Conservation (phyloP, 1,140 invertebrate species). For the Delia radicum region DNA sequence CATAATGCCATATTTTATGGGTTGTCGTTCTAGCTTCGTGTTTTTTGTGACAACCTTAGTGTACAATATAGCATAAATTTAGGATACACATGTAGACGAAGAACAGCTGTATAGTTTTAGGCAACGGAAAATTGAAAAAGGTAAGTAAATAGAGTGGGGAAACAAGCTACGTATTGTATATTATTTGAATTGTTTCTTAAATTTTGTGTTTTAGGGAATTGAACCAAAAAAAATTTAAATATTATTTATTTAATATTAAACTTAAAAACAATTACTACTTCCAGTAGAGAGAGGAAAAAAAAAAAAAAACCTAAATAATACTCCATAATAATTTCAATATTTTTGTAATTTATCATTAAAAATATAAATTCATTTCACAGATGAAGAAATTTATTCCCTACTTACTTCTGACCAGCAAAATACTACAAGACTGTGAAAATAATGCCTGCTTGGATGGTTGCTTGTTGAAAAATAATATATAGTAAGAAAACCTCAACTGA, state of each 20-base stretch:
- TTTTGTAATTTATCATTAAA: not conserved
- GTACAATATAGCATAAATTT: not conserved
- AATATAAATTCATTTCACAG: not conserved
- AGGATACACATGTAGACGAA: not conserved
- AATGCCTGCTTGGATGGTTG: not conserved
- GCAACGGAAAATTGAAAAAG: not conserved
- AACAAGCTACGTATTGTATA: no score
- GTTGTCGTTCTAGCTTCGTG: no score
- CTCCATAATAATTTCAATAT: not conserved
- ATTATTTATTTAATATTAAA: not conserved
- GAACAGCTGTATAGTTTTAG: slow-evolving; percentile 1
- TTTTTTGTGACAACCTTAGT: no score
- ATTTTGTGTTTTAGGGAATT: not conserved
- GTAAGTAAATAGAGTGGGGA: no score
- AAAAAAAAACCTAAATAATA: not conserved
- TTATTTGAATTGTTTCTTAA: no score
- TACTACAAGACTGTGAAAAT: not conserved
- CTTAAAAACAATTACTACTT: not conserved
- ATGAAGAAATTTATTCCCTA: not conserved
- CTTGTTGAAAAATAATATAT: not conserved
- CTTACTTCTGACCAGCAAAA: not conserved
- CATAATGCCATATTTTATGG: no score
- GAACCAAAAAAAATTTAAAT: not conserved
- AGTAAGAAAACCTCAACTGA: slow-evolving; percentile 11
- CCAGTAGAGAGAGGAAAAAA: no score